These are phyloP conservation scores for Plebejus anna DNA, from an alignment of 2,888 invertebrate genomes.

Conservation along the genomic window DNA sequence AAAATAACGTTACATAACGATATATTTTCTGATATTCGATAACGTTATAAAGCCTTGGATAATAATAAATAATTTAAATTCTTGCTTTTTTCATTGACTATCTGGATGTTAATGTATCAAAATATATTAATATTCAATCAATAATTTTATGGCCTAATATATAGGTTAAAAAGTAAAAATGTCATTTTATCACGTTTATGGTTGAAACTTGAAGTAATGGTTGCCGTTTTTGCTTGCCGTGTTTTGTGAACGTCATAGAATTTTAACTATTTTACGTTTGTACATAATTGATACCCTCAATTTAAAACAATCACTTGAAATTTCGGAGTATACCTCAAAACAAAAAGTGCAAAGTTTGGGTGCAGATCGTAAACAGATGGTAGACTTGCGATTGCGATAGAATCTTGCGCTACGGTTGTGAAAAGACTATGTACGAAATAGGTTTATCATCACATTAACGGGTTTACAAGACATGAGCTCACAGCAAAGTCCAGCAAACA, in stretches of 20 bases:
- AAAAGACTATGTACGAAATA: slow-evolving; percentile 15
- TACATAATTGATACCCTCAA: neutral
- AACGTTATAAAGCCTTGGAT: too few species aligned
- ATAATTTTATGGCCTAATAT: neutral
- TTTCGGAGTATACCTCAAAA: neutral
- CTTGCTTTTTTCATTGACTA: too few species aligned
- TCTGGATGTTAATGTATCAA: too few species aligned
- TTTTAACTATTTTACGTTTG: neutral
- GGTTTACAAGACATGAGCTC: slow-evolving; percentile 82
- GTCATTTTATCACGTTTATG: neutral
- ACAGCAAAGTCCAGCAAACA: slow-evolving; percentile 87
- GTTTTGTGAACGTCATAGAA: slow-evolving; percentile 5
- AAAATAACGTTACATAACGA: too few species aligned
- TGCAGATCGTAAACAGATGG: neutral
- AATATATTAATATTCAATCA: too few species aligned
- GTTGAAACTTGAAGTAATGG: neutral
- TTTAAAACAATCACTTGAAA: neutral
- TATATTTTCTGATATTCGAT: too few species aligned
- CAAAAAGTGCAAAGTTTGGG: neutral
- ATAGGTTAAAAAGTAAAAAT: neutral
- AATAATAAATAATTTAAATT: too few species aligned
- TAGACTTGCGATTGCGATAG: neutral
- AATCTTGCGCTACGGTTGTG: neutral
- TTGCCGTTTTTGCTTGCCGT: slow-evolving; percentile 1
- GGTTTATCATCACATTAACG: slow-evolving; percentile 7